These are phyloP conservation scores for Tanytarsus gracilentus DNA, from an alignment of 2,888 invertebrate genomes.

Conservation along the genomic window DNA sequence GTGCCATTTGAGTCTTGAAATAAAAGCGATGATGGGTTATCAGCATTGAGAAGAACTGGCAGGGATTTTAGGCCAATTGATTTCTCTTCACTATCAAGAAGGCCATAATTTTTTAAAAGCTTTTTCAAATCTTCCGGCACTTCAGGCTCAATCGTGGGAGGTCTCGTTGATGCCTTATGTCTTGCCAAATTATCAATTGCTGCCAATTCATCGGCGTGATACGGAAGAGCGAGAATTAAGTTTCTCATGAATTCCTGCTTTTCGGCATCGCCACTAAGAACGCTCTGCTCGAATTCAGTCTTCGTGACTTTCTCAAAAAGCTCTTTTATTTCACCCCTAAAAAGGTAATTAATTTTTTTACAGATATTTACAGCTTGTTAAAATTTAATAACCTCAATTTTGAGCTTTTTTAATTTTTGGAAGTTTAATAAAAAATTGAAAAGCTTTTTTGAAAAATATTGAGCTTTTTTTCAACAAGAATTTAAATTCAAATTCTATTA, in stretches of 20 bases:
- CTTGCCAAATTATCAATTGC: constrained; percentile 38
- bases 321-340: constrained; percentile 42
- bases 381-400: background rate
- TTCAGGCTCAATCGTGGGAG: constrained; percentile 30
- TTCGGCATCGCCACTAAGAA: constrained; percentile 39
- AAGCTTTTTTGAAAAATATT: background rate
- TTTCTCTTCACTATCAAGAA: constrained; percentile 34
- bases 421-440: no score
- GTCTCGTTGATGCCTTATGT: constrained; percentile 33
- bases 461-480: no score
- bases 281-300: constrained; percentile 42
- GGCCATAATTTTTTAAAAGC: constrained; percentile 44
- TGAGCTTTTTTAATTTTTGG: no score
- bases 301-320: constrained; percentile 43
- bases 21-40: constrained; percentile 6
- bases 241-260: constrained; percentile 43
- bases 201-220: constrained; percentile 40
- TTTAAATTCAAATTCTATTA: no score
- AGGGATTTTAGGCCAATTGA: constrained; percentile 7
- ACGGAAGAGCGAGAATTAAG: constrained; percentile 42
- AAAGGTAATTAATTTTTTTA: no score
- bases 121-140: constrained; percentile 39
- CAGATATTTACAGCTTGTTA: background rate
- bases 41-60: background rate
- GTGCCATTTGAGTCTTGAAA: background rate